Evolutionary conservation across 2,888 invertebrate species (phyloP).

Genomic region (Shargacucullia verbasci): DNA sequence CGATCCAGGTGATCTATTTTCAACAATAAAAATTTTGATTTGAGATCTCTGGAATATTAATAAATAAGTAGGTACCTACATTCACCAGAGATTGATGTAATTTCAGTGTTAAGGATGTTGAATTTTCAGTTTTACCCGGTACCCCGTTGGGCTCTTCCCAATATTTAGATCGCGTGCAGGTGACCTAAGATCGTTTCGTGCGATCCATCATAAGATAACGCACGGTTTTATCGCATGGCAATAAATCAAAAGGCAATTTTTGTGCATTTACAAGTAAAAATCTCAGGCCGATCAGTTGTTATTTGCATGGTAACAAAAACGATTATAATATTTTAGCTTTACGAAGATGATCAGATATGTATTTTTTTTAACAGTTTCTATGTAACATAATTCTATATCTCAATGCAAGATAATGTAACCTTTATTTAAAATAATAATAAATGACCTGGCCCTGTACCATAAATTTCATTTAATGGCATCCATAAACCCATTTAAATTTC

Average conservation of each 20-base stretch:
- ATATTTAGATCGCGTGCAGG: too few species aligned
- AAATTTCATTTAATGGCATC: slow-evolving; percentile 44
- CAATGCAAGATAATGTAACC: background rate
- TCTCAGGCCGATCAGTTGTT: slow-evolving; percentile 9
- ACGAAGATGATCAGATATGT: slow-evolving; percentile 22
- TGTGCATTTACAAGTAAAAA: slow-evolving; percentile 5
- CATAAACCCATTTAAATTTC: slow-evolving; percentile 47
- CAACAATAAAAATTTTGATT: too few species aligned
- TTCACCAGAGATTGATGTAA: too few species aligned
- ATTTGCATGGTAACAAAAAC: slow-evolving; percentile 28
- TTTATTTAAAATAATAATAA: slow-evolving; percentile 13
- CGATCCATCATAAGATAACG: too few species aligned
- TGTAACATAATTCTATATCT: background rate
- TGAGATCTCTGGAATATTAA: too few species aligned
- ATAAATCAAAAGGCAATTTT: background rate
- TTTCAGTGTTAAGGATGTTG: too few species aligned
- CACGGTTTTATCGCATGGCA: too few species aligned
- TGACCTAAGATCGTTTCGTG: too few species aligned
- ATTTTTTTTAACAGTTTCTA: background rate
- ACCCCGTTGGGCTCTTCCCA: too few species aligned
- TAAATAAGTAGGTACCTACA: too few species aligned
- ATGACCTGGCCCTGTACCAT: slow-evolving; percentile 20
- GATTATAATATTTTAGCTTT: slow-evolving; percentile 32
- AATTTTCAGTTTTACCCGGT: too few species aligned
- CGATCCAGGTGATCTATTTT: too few species aligned